Conservation (phyloP, 2,888 invertebrate species). For the Clitarchus hookeri region DNA sequence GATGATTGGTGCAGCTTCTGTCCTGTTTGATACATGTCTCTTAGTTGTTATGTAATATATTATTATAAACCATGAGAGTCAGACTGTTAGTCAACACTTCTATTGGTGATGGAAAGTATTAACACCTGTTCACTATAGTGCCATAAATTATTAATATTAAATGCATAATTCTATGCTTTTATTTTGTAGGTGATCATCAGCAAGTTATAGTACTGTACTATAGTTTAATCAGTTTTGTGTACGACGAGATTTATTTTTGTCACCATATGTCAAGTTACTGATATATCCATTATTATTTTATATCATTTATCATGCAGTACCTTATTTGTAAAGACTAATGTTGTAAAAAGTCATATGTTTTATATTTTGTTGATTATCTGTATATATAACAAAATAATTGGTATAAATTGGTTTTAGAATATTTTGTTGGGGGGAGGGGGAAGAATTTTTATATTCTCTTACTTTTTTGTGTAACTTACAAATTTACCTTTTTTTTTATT, state of each 20-base stretch:
- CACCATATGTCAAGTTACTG: not conserved
- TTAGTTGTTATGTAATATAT: not conserved
- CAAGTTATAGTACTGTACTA: not conserved
- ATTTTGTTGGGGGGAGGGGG: too few species aligned
- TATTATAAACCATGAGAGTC: not conserved
- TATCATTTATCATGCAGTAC: not conserved
- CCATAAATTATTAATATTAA: not conserved
- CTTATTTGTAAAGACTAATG: not conserved
- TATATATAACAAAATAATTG: too few species aligned
- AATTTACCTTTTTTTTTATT: too few species aligned
- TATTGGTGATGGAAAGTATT: not conserved
- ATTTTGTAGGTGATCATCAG: not conserved
- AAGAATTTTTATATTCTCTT: too few species aligned
- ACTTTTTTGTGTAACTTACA: too few species aligned
- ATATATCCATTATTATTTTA: not conserved
- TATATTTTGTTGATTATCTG: too few species aligned
- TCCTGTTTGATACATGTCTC: not conserved
- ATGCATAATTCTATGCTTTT: not conserved
- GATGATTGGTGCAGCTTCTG: not conserved
- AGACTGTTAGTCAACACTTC: not conserved
- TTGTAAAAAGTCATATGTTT: too few species aligned
- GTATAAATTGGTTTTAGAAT: too few species aligned
- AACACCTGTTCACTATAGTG: not conserved
- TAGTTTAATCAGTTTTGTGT: too few species aligned
- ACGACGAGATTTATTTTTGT: not conserved